Base-by-base conservation (phyloP, 2,888 invertebrate species). In the Ptychoptera contaminata region DNA sequence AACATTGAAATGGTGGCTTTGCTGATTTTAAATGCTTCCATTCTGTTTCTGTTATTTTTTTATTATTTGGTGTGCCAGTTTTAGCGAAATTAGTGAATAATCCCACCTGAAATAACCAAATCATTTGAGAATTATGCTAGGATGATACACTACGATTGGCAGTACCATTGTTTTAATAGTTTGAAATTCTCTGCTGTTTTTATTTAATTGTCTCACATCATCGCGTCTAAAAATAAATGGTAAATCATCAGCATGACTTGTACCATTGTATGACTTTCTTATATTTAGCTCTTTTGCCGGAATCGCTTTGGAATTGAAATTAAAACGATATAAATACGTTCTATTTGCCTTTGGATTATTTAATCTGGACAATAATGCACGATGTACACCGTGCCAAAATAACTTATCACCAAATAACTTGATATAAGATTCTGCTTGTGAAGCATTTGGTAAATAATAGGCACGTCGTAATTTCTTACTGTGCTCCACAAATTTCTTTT, bases 271-370 rank as follows among this genome's bases (percentile, higher is more conserved):
- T 59, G 44, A 31, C 55, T 23, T 23, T 7, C 23, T 7, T n/a
- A n/a, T n/a, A n/a, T n/a, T n/a, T n/a, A n/a, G n/a, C n/a, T n/a
- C n/a, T n/a, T n/a, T n/a, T 5, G 3, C 7, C 3, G 23, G 7
- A 23, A 23, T 23, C 7, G 7, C 7, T 31, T 55, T 53, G 2
- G 64, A 63, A 42, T 65, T 63, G 44, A 57, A 58, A 16, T 61
- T 62, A 48, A 65, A 65, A 29, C 64, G 58, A 37, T 64, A 65
- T 1, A 65, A 45, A 44, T 58, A 65, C 2, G 63, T 65, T 23
- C 7, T 23, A 14, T 60, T 57, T 2, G 58, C 60, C 2, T 48
- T 51, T 2, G 53, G 50, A 40, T 59, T 46, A 30, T 56, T 52
- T n/a, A 57, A 40, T 4, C 65, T 56, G 0, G 53, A 31, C 6